Conservation (phyloP, 2,888 invertebrate genomes). For the Drosophila ustulata region DNA sequence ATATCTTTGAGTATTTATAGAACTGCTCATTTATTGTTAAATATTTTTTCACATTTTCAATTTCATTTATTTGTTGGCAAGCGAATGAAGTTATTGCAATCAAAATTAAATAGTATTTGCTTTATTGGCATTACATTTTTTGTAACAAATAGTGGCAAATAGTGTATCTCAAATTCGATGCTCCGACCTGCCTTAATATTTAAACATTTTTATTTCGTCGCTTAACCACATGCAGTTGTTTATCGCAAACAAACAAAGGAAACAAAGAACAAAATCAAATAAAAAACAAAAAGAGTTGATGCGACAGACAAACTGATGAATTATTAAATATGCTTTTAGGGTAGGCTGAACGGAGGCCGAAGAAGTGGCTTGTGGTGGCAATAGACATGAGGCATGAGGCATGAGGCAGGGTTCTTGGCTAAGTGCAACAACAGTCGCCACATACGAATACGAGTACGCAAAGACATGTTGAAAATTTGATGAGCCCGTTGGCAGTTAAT, state of each 20-base stretch:
- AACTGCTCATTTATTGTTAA: background rate
- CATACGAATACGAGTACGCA: constrained; percentile 33
- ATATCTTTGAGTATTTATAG: constrained; percentile 1
- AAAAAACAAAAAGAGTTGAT: constrained; percentile 53
- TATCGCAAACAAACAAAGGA: constrained; percentile 10
- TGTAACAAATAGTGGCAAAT: no score
- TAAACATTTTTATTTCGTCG: background rate
- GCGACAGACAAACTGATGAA: constrained; percentile 58
- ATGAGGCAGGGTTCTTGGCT: constrained; percentile 15
- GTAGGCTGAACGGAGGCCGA: constrained; percentile 15
- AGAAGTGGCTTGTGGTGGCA: constrained; percentile 11
- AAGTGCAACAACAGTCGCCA: constrained; percentile 48
- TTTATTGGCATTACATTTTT: no score
- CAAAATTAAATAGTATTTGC: background rate
- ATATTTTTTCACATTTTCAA: no score
- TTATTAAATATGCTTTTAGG: constrained; percentile 77
- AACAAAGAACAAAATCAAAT: constrained; percentile 30
- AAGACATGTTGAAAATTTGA: constrained; percentile 70
- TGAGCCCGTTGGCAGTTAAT: constrained; percentile 71
- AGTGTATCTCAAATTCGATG: background rate
- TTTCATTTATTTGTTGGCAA: no score
- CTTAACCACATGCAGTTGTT: constrained; percentile 25
- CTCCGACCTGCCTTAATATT: constrained; percentile 6
- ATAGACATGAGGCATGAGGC: background rate
- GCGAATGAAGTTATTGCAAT: background rate